Evolutionary conservation across 2,888 invertebrate genomes (phyloP).

Genomic region (Eristalis arbustorum): DNA sequence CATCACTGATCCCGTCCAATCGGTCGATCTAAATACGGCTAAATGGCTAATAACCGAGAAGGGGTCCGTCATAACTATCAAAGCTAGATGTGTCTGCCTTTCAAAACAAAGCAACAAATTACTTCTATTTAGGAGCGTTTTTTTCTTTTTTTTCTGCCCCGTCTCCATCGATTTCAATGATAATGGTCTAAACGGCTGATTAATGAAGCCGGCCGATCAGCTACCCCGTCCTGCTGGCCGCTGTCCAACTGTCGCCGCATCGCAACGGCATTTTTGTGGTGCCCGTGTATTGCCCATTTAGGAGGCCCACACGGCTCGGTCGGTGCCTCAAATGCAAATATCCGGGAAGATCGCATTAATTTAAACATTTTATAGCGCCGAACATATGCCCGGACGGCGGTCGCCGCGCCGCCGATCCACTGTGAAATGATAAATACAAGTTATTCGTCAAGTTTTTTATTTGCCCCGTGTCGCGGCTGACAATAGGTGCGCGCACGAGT

Average conservation of each 20-base stretch:
- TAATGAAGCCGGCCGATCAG: slow-evolving; percentile 62
- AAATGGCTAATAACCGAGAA: slow-evolving; percentile 58
- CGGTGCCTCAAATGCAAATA: slow-evolving; percentile 54
- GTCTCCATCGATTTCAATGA: slow-evolving; percentile 59
- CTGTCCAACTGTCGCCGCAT: background rate
- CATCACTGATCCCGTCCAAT: slow-evolving; percentile 33
- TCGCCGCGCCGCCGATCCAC: slow-evolving; percentile 2
- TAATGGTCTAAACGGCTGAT: slow-evolving; percentile 65
- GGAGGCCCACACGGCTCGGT: slow-evolving; percentile 56
- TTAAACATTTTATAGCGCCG: slow-evolving; percentile 61
- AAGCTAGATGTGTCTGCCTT: slow-evolving; percentile 41
- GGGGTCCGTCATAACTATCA: slow-evolving; percentile 49
- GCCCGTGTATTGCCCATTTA: slow-evolving; percentile 33
- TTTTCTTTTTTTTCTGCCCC: too few relatives aligned
- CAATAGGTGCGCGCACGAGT: slow-evolving; percentile 17
- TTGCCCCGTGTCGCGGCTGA: slow-evolving; percentile 30
- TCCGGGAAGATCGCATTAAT: slow-evolving; percentile 64
- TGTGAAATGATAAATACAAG: slow-evolving; percentile 62
- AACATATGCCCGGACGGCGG: slow-evolving; percentile 10
- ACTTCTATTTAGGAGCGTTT: slow-evolving; percentile 41
- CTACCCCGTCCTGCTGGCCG: slow-evolving; percentile 10
- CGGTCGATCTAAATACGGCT: slow-evolving; percentile 64
- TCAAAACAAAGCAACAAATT: slow-evolving; percentile 60
- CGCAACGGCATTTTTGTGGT: background rate
- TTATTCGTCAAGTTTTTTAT: slow-evolving; percentile 67